Evolutionary conservation across 2,888 invertebrate genomes (phyloP), one percentile per base, ranked within the genome.

Genomic region (Nebria brevicollis): DNA sequence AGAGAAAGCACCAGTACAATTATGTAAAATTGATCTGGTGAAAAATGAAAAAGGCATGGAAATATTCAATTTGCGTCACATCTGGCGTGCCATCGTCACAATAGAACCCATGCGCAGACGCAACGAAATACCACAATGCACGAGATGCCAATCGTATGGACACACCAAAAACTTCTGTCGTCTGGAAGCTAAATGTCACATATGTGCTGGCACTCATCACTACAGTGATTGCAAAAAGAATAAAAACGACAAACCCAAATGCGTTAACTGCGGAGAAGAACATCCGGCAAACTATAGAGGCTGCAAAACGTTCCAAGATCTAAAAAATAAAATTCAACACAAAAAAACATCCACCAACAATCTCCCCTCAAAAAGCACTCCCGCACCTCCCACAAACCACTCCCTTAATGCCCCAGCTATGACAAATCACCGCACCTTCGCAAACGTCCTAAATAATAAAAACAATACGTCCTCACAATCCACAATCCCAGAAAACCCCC

Each of bases 81-180:
- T 43, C 0, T 10, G 6, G 10, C 43, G 10, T 43, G 43, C 43
- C 10, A 43, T 66, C 6, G 43, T 77, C 1, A 72, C 64, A 1
- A 65, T 75, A 3, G 79, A 79, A 34, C 66, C 73, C 13, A 41
- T 54, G 10, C 11, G 34, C 15, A 43, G 43, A n/a, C 74, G 74
- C 10, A 74, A 34, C 1, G 43, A 68, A 41, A 66, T 76, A 2
- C 43, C 26, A 8, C 81, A 81, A 26, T 81, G 76, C 70, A 66
- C 10, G n/a, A 66, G 76, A 20, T 81, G 81, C 42, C 76, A 81
- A 70, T 25, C 41, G 7, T 81, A 77, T 54, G 68, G 68, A n/a
- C 81, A 76, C 66, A 41, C 65, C 11, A 64, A 64, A 13, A 54
- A 66, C 13, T 72, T 54, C 65, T 79, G 79, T n/a, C 25, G 41